Conservation (phyloP, 2,113 vertebrate genomes). For the Taxidea taxus region DNA sequence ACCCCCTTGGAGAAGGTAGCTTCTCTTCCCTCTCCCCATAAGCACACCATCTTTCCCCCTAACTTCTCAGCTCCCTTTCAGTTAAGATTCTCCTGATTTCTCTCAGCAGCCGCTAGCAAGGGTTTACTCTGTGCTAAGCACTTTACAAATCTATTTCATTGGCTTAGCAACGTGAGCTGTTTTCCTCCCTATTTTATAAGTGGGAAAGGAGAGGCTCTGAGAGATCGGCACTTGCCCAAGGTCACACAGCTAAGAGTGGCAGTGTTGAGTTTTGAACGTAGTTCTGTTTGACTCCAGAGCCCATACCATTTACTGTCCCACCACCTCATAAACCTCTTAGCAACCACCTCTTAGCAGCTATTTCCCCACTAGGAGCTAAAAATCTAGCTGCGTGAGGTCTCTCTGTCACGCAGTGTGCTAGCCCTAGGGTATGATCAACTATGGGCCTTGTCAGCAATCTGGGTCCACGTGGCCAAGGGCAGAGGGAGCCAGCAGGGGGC, state of each 20-base stretch:
- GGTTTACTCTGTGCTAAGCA: background rate
- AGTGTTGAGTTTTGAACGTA: background rate
- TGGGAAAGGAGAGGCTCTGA: background rate
- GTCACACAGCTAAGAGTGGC: background rate
- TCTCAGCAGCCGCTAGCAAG: background rate
- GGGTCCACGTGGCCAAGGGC: background rate
- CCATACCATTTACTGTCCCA: background rate
- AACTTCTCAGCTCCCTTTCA: background rate
- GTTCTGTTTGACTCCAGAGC: background rate
- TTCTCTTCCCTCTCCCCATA: background rate
- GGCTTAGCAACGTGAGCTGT: background rate
- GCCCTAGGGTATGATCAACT: background rate
- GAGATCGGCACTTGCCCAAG: background rate
- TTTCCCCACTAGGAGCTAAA: background rate
- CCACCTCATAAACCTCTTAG: background rate
- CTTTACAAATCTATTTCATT: background rate
- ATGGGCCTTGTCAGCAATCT: background rate
- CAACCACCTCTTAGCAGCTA: background rate
- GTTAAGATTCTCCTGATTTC: background rate
- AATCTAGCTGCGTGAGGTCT: background rate
- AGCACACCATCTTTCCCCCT: background rate
- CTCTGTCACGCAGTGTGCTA: background rate
- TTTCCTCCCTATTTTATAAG: background rate
- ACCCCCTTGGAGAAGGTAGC: background rate
- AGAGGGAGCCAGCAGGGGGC: background rate